Evolutionary conservation across 64 coral and sea anemone genomes (phyloP).

Genomic region (Porites lutea): DNA sequence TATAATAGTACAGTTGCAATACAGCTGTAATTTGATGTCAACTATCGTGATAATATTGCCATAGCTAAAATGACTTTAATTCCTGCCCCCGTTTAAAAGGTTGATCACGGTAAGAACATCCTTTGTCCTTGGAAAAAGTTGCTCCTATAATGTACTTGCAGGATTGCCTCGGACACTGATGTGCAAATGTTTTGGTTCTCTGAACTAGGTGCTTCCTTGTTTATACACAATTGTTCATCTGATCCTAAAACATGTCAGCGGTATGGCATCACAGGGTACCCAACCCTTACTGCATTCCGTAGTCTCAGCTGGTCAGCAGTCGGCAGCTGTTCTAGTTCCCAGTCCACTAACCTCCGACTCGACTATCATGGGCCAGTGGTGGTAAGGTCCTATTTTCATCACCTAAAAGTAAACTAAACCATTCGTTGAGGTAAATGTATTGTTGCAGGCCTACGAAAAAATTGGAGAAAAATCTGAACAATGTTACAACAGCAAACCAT

Average conservation of each 20-base stretch:
- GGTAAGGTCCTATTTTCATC: slow-evolving; percentile 36
- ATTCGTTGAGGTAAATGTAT: too few relatives aligned
- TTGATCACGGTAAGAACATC: too few relatives aligned
- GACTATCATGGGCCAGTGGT: slow-evolving; percentile 91
- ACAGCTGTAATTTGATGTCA: too few relatives aligned
- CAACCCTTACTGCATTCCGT: slow-evolving; percentile 92
- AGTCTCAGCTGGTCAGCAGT: slow-evolving; percentile 89
- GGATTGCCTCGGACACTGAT: not conserved
- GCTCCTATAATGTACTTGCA: not conserved
- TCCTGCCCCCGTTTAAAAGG: too few relatives aligned
- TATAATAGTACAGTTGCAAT: too few relatives aligned
- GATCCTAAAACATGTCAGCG: slow-evolving; percentile 70
- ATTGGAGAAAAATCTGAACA: too few relatives aligned
- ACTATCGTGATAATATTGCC: too few relatives aligned
- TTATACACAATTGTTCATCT: slow-evolving; percentile 88
- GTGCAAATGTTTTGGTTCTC: not conserved
- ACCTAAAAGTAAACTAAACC: not conserved
- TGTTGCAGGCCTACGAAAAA: too few relatives aligned
- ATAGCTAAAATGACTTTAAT: too few relatives aligned
- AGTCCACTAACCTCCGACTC: slow-evolving; percentile 79
- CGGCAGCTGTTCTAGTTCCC: slow-evolving; percentile 55
- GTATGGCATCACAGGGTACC: slow-evolving; percentile 87
- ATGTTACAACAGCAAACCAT: too few relatives aligned
- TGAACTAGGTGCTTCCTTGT: slow-evolving; percentile 84
- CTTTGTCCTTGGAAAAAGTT: not conserved